Evolutionary conservation across 2,113 vertebrate genomes (phyloP).

Genomic region (Hypocryptadius cinnamomeus): DNA sequence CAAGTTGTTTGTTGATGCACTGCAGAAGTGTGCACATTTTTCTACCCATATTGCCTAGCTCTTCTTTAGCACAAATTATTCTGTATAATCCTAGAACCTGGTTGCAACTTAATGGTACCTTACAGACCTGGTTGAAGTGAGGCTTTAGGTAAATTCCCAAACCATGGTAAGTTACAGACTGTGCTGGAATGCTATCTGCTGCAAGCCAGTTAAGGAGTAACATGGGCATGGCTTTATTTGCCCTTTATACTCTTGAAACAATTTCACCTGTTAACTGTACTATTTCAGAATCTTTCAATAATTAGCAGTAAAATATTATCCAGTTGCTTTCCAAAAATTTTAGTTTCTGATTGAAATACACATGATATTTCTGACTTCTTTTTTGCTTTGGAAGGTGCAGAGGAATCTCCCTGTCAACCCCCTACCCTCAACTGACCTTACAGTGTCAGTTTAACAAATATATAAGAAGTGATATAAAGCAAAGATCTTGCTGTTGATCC

Average conservation of each 20-base stretch:
- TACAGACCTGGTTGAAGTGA: not conserved
- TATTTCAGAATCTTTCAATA: slow-evolving; percentile 48
- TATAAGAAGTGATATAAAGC: not conserved
- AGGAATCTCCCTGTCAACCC: not conserved
- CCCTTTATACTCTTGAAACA: slow-evolving; percentile 12
- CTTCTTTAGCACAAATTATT: not conserved
- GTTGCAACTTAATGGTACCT: not conserved
- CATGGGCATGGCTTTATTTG: not conserved
- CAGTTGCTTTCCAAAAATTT: slow-evolving; percentile 43
- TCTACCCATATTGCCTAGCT: not conserved
- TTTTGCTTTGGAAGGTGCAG: not conserved
- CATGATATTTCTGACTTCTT: not conserved
- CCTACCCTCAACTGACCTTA: not conserved
- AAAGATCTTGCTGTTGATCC: not conserved
- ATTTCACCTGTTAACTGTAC: slow-evolving; percentile 20
- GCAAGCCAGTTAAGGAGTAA: not conserved
- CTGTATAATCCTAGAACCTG: not conserved
- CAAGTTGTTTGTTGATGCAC: not conserved
- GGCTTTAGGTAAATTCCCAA: not conserved
- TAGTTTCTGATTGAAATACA: slow-evolving; percentile 30
- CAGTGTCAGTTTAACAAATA: not conserved
- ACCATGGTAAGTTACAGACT: not conserved
- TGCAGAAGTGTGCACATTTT: not conserved
- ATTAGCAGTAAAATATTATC: slow-evolving; percentile 30
- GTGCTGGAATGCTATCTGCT: not conserved